phyloP scores from a whole-genome alignment of 2,797 vertebrate genomes.

The Ataeniobius toweri region DNA sequence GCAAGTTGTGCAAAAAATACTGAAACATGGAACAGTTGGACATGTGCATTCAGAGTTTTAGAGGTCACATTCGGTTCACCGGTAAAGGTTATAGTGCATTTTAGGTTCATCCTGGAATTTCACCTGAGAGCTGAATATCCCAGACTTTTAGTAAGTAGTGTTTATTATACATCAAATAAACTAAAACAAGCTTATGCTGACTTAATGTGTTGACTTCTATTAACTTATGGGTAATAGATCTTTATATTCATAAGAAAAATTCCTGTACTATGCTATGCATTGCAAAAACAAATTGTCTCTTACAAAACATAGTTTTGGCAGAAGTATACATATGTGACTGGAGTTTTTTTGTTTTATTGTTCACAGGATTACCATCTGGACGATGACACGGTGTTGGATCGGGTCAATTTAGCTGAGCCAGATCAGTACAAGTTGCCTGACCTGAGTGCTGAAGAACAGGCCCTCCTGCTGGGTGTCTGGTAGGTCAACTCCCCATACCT shows the following conservation, averaged over 20 bases:
- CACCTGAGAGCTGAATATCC: too few relatives aligned
- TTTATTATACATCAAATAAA: background rate
- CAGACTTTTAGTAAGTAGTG: background rate
- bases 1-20: too few relatives aligned
- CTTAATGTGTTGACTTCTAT: background rate
- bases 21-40: too few relatives aligned
- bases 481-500: constrained; percentile 65
- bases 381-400: constrained; percentile 91
- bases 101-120: too few relatives aligned
- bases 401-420: constrained; percentile 86
- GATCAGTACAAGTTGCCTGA: constrained; percentile 84
- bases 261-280: background rate
- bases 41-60: too few relatives aligned
- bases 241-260: background rate
- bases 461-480: constrained; percentile 92
- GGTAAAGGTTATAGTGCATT: too few relatives aligned
- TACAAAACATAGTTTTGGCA: background rate
- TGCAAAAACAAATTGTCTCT: background rate
- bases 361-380: constrained; percentile 87
- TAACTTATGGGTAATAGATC: background rate
- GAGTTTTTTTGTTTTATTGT: constrained; percentile 14
- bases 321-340: background rate
- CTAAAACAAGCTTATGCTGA: background rate
- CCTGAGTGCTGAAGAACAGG: constrained; percentile 92
- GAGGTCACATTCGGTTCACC: too few relatives aligned